Conservation (phyloP, 2,888 invertebrate species). For the Clepsis dumicolana region DNA sequence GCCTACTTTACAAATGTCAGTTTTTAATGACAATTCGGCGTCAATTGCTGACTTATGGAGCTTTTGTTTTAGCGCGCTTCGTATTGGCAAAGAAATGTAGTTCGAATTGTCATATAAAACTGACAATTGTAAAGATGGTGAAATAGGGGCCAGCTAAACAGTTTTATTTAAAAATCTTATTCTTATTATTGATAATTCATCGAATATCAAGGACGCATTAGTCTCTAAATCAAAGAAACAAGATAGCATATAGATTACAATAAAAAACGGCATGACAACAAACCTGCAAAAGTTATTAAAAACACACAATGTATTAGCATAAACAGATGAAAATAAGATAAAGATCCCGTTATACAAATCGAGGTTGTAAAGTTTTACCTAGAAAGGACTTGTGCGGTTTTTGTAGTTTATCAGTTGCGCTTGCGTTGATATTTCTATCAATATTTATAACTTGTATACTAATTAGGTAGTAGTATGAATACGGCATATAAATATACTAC, state of each 20-base stretch:
- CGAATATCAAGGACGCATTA: neutral
- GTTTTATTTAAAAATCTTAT: neutral
- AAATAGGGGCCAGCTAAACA: neutral
- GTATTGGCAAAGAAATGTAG: no score
- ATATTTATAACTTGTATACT: slow-evolving; percentile 37
- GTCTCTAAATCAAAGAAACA: neutral
- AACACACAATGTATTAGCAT: slow-evolving; percentile 11
- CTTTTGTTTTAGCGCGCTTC: no score
- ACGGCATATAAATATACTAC: slow-evolving; percentile 29
- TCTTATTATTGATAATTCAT: neutral
- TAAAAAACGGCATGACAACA: neutral
- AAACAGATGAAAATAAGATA: slow-evolving; percentile 7
- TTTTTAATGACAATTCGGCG: no score
- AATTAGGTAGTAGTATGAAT: slow-evolving; percentile 33
- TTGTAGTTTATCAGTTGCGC: slow-evolving; percentile 28
- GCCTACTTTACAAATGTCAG: no score
- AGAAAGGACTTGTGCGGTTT: slow-evolving; percentile 3
- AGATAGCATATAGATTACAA: no score
- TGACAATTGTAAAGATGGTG: no score
- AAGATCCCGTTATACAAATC: slow-evolving; percentile 26
- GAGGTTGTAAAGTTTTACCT: slow-evolving; percentile 5
- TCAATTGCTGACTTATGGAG: no score
- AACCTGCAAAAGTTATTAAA: neutral
- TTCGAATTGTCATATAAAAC: no score
- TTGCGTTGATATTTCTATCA: slow-evolving; percentile 26